Conservation (phyloP, 2,113 vertebrate genomes). For the Suricata suricatta region DNA sequence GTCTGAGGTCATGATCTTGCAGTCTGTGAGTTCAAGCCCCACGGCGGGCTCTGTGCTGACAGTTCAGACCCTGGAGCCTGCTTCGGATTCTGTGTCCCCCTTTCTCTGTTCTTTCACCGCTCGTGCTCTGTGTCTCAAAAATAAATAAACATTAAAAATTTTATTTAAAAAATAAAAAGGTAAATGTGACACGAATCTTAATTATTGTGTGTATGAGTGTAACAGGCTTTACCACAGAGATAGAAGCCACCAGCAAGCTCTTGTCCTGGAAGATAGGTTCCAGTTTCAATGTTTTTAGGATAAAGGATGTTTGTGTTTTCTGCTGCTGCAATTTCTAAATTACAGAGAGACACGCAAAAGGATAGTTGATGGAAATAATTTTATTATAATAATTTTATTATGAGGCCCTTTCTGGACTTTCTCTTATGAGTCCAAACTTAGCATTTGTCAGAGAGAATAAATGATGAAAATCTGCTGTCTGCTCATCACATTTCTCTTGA, state of each 20-base stretch:
- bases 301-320: neutral
- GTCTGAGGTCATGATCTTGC: no score
- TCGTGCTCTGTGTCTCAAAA: no score
- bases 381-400: neutral
- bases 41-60: no score
- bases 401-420: neutral
- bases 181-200: neutral
- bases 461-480: neutral
- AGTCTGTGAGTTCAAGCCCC: no score
- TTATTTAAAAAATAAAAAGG: neutral
- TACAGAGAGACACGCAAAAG: neutral
- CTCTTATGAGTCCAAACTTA: slow-evolving; percentile 12
- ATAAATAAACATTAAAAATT: no score
- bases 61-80: no score
- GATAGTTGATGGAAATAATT: neutral
- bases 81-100: no score
- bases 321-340: neutral
- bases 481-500: neutral
- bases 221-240: neutral
- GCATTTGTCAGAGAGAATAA: slow-evolving; percentile 29
- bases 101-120: no score
- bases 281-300: neutral
- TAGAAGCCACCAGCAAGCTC: neutral
- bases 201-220: neutral
- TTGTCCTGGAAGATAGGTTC: neutral